These are phyloP conservation scores for Borostomias antarcticus DNA, from an alignment of 2,797 vertebrate genomes.

Conservation along the genomic window DNA sequence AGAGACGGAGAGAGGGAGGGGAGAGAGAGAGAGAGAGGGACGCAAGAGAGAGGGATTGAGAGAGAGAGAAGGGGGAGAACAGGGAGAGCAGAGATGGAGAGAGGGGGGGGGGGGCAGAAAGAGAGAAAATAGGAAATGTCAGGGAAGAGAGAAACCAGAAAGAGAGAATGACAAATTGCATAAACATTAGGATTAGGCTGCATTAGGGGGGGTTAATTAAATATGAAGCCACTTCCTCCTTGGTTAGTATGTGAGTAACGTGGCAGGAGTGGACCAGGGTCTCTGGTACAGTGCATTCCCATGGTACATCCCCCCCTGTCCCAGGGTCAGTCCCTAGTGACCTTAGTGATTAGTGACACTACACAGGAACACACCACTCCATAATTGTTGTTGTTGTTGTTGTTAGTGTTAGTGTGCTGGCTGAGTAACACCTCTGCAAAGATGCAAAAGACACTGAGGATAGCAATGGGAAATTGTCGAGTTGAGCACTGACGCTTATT, in stretches of 20 bases:
- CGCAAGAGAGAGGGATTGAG: conserved; percentile 7
- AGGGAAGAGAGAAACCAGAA: not conserved
- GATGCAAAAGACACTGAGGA: conserved; percentile 38
- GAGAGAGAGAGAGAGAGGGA: conserved; percentile 8
- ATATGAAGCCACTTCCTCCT: conserved; percentile 10
- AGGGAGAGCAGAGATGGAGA: conserved; percentile 6
- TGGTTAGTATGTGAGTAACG: conserved; percentile 24
- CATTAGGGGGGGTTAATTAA: not conserved
- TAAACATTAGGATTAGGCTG: not conserved
- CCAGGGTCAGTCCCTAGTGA: not conserved
- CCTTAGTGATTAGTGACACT: not conserved
- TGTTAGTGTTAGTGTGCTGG: not conserved
- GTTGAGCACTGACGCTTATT: no score
- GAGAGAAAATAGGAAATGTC: not conserved
- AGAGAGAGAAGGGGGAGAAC: conserved; percentile 2
- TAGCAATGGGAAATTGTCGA: no score
- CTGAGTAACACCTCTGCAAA: conserved; percentile 16
- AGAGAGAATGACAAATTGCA: not conserved
- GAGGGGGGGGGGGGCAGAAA: conserved; percentile 1
- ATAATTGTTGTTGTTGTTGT: no score
- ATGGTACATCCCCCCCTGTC: not conserved
- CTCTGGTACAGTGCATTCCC: not conserved
- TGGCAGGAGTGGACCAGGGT: conserved; percentile 3
- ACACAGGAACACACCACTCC: no score
- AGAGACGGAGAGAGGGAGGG: not conserved